Base-by-base conservation (phyloP, 2,888 invertebrate genomes). In the Nineta flava region DNA sequence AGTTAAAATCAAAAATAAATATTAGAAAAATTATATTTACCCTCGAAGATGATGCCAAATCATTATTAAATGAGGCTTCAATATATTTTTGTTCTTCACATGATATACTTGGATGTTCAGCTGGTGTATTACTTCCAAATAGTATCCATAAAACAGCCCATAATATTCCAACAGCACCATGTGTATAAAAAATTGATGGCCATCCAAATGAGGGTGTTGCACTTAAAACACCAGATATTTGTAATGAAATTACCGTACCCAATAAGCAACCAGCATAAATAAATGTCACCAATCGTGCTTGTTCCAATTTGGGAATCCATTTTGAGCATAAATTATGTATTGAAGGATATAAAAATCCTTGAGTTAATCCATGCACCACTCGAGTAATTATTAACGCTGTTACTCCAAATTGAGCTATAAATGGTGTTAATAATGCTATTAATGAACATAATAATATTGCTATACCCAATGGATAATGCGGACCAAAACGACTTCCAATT, bases 181-280 rank as follows among this genome's bases (percentile, higher is more conserved):
- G 82, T 1, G 78, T 63, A 60, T 87, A 88, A 65, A 87, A 87
- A 50, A 82, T 79, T 7, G 81, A 75, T 1, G 83, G 81, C 88
- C 88, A 88, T 1, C 87, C 87, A 58, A 76, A 69, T 10, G 17
- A 10, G 0, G 66, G 56, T 0, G 80, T 77, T 1, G 77, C 77
- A 0, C 84, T 72, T 43, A 91, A 69, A 3, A 78, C 67, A 0
- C 90, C 90, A n/a, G 46, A 32, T 16, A 79, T 66, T 12, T 83
- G 74, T 59, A 87, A 64, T 57, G 86, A 79, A 1, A 87, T 61
- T 0, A 87, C 82, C 9, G 86, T 86, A 6, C 91, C 91, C 9
- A 87, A 73, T 61, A 85, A 84, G 10, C 79, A 78, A 46, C 88
- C 77, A 47, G 79, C 72, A 61, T 81, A 81, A 6, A 78, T 75